These are phyloP conservation scores for Resseliella maxima DNA, from an alignment of 2,888 invertebrate species.

Conservation along the genomic window DNA sequence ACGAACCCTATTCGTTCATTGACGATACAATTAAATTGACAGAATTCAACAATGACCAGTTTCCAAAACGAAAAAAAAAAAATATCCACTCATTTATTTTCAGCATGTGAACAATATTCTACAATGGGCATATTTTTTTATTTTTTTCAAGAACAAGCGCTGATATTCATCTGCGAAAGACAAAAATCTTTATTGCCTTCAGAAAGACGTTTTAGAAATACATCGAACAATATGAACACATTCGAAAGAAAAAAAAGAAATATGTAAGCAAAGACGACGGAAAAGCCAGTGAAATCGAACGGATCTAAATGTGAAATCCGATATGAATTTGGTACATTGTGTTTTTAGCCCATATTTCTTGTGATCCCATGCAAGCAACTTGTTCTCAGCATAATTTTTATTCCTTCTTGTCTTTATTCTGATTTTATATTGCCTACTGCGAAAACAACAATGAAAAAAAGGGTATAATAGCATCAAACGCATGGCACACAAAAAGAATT, in stretches of 20 bases:
- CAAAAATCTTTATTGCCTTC: not conserved
- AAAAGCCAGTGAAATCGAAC: slow-evolving; percentile 37
- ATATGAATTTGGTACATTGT: slow-evolving; percentile 30
- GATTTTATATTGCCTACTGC: not conserved
- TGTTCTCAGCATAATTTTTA: slow-evolving; percentile 6
- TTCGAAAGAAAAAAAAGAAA: not conserved
- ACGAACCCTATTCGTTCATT: too few species aligned
- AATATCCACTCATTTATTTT: not conserved
- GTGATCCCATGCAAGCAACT: slow-evolving; percentile 47
- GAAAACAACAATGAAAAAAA: not conserved
- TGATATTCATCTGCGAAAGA: slow-evolving; percentile 12
- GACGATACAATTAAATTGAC: slow-evolving; percentile 32
- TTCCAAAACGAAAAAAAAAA: not conserved
- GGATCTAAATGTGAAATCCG: slow-evolving; percentile 48
- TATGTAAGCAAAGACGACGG: not conserved
- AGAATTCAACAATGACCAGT: not conserved
- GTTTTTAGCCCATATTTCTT: not conserved
- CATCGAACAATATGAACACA: slow-evolving; percentile 10
- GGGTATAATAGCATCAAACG: slow-evolving; percentile 18
- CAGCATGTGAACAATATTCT: not conserved
- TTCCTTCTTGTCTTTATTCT: not conserved
- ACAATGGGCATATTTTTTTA: not conserved
- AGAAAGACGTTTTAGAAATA: not conserved
- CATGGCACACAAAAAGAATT: not conserved
- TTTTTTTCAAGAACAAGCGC: not conserved